A percentile compares a stretch with the other conserved stretches of the same genome.
Conservation (phyloP, 2,797 vertebrate genomes). For the Heteromormyrus szaboi region DNA sequence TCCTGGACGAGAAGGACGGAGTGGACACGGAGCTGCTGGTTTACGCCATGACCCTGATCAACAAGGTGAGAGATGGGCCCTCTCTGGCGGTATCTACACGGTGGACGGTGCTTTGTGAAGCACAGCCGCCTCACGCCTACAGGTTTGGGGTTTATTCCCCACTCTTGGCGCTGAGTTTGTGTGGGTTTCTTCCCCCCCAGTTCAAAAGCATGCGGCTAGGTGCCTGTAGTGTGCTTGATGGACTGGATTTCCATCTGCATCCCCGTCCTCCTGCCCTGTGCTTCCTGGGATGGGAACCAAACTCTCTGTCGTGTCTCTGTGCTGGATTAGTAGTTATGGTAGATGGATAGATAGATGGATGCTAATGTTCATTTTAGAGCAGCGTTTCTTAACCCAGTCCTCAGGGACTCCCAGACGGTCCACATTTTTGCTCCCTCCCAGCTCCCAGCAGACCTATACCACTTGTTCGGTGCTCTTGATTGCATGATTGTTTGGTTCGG, state of each 20-base stretch:
- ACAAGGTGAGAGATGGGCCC: conserved; percentile 71
- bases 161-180: neutral
- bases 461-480: neutral
- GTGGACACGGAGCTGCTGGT: conserved; percentile 92
- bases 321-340: neutral
- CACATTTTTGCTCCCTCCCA: neutral
- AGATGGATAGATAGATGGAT: neutral
- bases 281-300: neutral
- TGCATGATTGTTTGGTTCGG: neutral
- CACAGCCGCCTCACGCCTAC: neutral
- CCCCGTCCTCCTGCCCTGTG: neutral
- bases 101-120: neutral
- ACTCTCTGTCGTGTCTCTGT: neutral
- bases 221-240: neutral
- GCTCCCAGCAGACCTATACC: neutral
- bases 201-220: neutral
- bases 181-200: neutral
- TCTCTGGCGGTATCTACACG: neutral
- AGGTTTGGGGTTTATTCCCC: neutral
- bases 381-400: neutral
- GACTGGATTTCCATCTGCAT: neutral
- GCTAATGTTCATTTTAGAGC: neutral
- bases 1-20: conserved; percentile 92
- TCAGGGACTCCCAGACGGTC: neutral
- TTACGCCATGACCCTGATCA: conserved; percentile 89